Evolutionary conservation across 2,797 vertebrate genomes (phyloP), one percentile per base, ranked within the genome.

Genomic region (Xyrichtys novacula): DNA sequence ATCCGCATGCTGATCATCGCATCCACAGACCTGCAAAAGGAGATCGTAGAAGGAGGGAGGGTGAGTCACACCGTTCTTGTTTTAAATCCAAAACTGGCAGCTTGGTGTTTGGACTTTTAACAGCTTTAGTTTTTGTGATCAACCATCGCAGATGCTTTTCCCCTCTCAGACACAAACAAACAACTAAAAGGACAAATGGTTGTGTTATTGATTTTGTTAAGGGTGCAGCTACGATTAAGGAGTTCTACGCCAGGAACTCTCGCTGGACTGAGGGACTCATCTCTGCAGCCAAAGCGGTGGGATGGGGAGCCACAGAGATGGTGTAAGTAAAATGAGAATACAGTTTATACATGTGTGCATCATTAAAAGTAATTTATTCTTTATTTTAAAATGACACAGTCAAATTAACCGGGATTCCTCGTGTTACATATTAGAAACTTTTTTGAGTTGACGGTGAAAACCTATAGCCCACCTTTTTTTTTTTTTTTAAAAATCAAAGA

Each of bases 231-330:
- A 94, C 95, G 5, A 93, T 96, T 20, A 96, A 95, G 85, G 98
- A 99, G 90, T 99, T 99, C 77, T 99, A 99, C 0, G 98, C 97
- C 84, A 96, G 95, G 89, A 99, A 99, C 91, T 99, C 98, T 0
- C 95, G 98, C 67, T 99, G 98, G 98, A 99, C 97, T 0, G 97
- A 99, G 87, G 98, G 98, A 38, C 95, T 99, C 70, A 98, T 99
- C 85, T 99, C 98, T 0, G 98, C 98, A 16, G 96, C 98, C 69
- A 99, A 99, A 85, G 98, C 98, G 0, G 98, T 99, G 54, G 98
- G 98, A 87, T 99, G 98, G 98, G 98, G 97, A 63, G 98, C 98
- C 57, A 96, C 98, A 0, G 95, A 98, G 92, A 95, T 99, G 67
- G 97, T 99, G 98, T 99, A 96, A 87, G 97, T 96, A 8, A 26